These are phyloP conservation scores for Cephus spinipes DNA, from an alignment of 2,888 invertebrate species.

Conservation along the genomic window DNA sequence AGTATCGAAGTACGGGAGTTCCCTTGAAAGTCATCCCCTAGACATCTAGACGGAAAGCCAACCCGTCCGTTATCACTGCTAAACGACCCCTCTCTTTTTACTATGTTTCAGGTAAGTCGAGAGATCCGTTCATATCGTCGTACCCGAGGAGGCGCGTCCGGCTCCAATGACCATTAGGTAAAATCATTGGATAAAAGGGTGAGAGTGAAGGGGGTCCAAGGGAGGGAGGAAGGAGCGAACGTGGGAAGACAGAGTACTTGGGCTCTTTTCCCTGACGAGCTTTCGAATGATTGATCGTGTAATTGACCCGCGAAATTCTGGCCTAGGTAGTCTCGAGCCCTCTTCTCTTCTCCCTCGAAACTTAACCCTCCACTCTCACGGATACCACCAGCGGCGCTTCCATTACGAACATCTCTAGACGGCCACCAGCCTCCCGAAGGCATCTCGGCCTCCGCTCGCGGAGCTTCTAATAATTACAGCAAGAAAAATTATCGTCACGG, in stretches of 20 bases:
- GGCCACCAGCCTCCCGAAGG: neutral
- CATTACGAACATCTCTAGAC: slow-evolving; percentile 14
- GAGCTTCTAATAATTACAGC: neutral
- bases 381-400: neutral
- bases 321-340: neutral
- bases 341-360: slow-evolving; percentile 1
- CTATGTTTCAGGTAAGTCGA: slow-evolving; percentile 52
- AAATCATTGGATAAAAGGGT: neutral
- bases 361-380: slow-evolving; percentile 10
- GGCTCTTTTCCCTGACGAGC: neutral
- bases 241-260: neutral
- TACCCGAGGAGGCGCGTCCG: neutral
- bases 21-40: neutral
- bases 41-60: neutral
- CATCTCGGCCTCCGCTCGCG: neutral
- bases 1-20: slow-evolving; percentile 4
- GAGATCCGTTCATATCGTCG: slow-evolving; percentile 8
- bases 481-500: neutral
- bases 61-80: neutral
- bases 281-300: slow-evolving; percentile 18
- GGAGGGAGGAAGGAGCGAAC: neutral
- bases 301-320: slow-evolving; percentile 10
- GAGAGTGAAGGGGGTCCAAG: slow-evolving; percentile 1
- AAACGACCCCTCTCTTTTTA: slow-evolving; percentile 11
- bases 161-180: neutral